A percentile compares a stretch with the other conserved stretches of the same genome.
Evolutionary conservation across 2,113 vertebrate species (phyloP).

Genomic region (Rhinolophus ferrumequinum): DNA sequence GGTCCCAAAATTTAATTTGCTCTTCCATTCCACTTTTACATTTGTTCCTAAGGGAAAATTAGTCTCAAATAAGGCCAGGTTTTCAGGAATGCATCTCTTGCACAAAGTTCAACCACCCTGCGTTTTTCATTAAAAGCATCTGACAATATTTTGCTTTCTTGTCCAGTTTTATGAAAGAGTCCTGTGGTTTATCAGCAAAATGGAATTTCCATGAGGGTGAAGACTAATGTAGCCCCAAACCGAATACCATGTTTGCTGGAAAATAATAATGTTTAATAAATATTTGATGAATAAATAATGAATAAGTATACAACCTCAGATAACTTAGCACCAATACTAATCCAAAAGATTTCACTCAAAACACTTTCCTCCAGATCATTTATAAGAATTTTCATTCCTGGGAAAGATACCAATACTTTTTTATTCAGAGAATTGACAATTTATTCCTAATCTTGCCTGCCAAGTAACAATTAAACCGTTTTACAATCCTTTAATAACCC

Average conservation of each 20-base stretch:
- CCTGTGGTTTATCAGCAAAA: slow-evolving; percentile 58
- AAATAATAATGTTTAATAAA: slow-evolving; percentile 2
- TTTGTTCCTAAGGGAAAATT: background rate
- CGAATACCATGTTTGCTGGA: background rate
- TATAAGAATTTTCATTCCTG: background rate
- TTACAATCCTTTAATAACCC: background rate
- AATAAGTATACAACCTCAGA: background rate
- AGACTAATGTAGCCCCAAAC: background rate
- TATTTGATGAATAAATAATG: background rate
- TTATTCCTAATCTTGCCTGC: background rate
- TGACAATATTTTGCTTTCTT: slow-evolving; percentile 15
- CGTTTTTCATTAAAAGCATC: slow-evolving; percentile 50
- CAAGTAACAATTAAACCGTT: background rate
- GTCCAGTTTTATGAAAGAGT: slow-evolving; percentile 21
- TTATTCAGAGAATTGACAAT: background rate
- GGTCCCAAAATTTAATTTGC: background rate
- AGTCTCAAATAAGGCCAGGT: slow-evolving; percentile 6
- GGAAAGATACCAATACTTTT: background rate
- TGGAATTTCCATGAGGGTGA: slow-evolving; percentile 44
- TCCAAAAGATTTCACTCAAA: background rate
- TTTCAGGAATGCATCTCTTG: slow-evolving; percentile 49
- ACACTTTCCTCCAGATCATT: background rate
- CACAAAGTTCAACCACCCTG: background rate
- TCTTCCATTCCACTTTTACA: background rate
- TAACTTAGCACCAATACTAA: background rate